These are phyloP conservation scores for Masnerella sp. DNA, from an alignment of 2,888 invertebrate species.

Conservation along the genomic window DNA sequence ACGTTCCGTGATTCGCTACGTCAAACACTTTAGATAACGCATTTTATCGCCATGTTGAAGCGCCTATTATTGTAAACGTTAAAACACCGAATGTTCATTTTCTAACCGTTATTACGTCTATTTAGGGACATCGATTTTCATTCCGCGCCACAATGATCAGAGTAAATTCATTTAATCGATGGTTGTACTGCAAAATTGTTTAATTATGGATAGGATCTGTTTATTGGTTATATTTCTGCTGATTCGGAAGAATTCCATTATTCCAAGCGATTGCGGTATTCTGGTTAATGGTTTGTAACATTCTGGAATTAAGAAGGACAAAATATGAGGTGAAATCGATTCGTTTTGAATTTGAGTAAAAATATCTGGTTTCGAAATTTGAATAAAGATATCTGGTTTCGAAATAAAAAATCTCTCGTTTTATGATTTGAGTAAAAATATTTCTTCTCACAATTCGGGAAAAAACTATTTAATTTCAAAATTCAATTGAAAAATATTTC, in stretches of 20 bases:
- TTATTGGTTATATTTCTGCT: background rate
- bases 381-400: too few relatives aligned
- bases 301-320: too few relatives aligned
- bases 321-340: too few relatives aligned
- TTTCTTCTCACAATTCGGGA: too few relatives aligned
- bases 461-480: too few relatives aligned
- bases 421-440: too few relatives aligned
- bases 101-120: background rate
- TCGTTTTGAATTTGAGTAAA: too few relatives aligned
- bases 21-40: conserved; percentile 20
- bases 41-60: background rate
- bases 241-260: background rate
- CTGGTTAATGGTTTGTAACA: too few relatives aligned
- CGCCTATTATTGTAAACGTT: background rate
- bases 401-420: too few relatives aligned
- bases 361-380: too few relatives aligned
- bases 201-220: conserved; percentile 20
- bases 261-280: background rate
- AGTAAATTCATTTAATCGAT: conserved; percentile 8
- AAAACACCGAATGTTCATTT: conserved; percentile 15
- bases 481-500: too few relatives aligned
- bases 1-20: conserved; percentile 6
- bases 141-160: background rate
- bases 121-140: conserved; percentile 9
- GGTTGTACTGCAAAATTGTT: conserved; percentile 1